Evolutionary conservation across 2,113 vertebrate genomes (phyloP), one percentile per base, ranked within the genome.

Genomic region (Eublepharis macularius): DNA sequence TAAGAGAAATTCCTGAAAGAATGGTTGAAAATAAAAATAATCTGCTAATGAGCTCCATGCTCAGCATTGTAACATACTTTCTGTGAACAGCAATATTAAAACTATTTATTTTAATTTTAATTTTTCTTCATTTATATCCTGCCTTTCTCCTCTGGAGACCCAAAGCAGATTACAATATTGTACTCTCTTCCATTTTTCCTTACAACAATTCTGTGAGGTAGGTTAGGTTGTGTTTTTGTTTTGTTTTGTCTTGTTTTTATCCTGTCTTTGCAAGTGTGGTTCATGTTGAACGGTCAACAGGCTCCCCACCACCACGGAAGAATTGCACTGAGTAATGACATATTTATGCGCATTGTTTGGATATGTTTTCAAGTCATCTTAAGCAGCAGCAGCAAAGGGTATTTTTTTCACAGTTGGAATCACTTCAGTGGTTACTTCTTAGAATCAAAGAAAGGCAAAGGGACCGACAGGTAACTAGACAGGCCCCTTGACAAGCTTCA

Each of bases 361-460:
- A 17, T 82, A 73, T 12, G 14, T 68, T 75, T 88, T 68, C 19
- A 74, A 34, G 66, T 63, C 24, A 21, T 84, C 65, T 76, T 32
- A 84, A 70, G 76, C 70, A 36, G 54, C 49, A 49, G 19, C n/a
- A 57, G 14, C 19, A 73, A 29, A 36, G 45, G 32, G 7, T 26
- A 47, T 7, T 51, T 66, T 60, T 81, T 77, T 51, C 17, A 73
- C 26, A 68, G 77, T 16, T 84, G 39, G 41, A 85, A 69, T 85
- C 21, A 3, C 49, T 63, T 57, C 69, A 81, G 51, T 85, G n/a
- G 63, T 80, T 60, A 14, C 32, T 82, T 77, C 57, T 80, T 34
- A 69, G 80, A n/a, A 49, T 88, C 63, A 70, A 75, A 84, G 39
- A 80, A 45, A 36, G 39, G 77, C 19, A 34, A 72, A 74, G 43